A percentile compares a stretch with the other conserved stretches of the same genome.
phyloP scores from a whole-genome alignment of 2,797 vertebrate species.

The Neosalanx taihuensis region DNA sequence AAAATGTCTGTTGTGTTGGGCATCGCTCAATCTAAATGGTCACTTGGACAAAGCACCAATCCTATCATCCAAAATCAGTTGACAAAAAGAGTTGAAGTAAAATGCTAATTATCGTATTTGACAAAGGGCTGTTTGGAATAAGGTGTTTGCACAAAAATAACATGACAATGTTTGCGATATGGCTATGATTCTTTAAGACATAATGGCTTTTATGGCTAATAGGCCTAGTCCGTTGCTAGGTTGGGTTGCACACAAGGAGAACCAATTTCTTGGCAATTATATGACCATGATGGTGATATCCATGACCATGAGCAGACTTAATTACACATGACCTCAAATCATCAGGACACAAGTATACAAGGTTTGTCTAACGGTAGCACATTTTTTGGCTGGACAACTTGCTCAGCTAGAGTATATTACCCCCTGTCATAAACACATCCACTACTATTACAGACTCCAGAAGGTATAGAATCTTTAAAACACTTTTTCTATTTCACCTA shows the following conservation, averaged over 20 bases:
- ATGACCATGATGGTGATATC: too few species aligned
- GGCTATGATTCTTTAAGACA: not conserved
- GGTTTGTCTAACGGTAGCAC: slow-evolving; percentile 39
- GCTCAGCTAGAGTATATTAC: slow-evolving; percentile 49
- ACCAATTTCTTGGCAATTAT: too few species aligned
- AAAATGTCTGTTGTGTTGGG: not conserved
- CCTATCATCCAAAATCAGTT: not conserved
- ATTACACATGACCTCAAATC: slow-evolving; percentile 50
- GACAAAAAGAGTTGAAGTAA: not conserved
- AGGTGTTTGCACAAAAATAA: not conserved
- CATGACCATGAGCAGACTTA: not conserved
- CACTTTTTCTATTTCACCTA: too few species aligned
- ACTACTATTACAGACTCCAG: not conserved
- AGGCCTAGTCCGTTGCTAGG: not conserved
- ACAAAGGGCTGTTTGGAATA: not conserved
- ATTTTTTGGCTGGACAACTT: slow-evolving; percentile 62
- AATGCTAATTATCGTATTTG: not conserved
- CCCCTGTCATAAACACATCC: slow-evolving; percentile 58
- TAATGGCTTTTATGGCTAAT: not conserved
- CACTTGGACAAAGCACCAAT: not conserved
- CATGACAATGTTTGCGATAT: not conserved
- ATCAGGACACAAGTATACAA: slow-evolving; percentile 41
- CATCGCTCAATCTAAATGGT: not conserved
- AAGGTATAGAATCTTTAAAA: not conserved
- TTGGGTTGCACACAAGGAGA: not conserved